Percentiles rank a stretch among this genome's conserved stretches.
Evolutionary conservation across 2,113 vertebrate genomes (phyloP).

Genomic region (Myotis lucifugus): DNA sequence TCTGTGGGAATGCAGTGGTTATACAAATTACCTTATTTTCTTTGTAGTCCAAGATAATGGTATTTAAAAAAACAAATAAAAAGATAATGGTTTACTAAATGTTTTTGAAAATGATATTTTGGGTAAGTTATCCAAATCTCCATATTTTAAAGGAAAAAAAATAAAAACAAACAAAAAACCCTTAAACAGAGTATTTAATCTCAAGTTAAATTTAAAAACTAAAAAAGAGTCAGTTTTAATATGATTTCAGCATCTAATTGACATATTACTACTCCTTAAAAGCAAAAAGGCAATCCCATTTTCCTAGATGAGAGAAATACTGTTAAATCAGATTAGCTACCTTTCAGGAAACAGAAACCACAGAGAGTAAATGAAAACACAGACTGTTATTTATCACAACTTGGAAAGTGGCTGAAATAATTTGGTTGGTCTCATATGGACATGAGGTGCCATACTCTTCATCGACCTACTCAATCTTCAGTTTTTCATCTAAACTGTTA

Average conservation of each 20-base stretch:
- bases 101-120: neutral
- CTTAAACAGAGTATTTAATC: neutral
- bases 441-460: neutral
- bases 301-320: neutral
- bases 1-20: neutral
- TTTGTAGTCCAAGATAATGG: neutral
- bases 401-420: slow-evolving; percentile 38
- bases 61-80: neutral
- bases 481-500: slow-evolving; percentile 58
- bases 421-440: neutral
- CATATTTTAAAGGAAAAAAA: slow-evolving; percentile 19
- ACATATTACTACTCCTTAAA: neutral
- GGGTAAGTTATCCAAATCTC: neutral
- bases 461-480: slow-evolving; percentile 29
- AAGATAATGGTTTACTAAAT: neutral
- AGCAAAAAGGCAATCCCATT: slow-evolving; percentile 11
- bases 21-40: neutral
- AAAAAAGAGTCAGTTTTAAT: neutral
- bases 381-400: slow-evolving; percentile 49
- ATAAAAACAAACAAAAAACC: neutral
- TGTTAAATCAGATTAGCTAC: slow-evolving; percentile 50
- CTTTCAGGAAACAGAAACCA: slow-evolving; percentile 38
- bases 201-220: slow-evolving; percentile 22
- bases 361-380: slow-evolving; percentile 55
- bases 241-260: neutral